Evolutionary conservation across 2,113 vertebrate genomes (phyloP), one percentile per base, ranked within the genome.

Genomic region (Coracopsis vasa): DNA sequence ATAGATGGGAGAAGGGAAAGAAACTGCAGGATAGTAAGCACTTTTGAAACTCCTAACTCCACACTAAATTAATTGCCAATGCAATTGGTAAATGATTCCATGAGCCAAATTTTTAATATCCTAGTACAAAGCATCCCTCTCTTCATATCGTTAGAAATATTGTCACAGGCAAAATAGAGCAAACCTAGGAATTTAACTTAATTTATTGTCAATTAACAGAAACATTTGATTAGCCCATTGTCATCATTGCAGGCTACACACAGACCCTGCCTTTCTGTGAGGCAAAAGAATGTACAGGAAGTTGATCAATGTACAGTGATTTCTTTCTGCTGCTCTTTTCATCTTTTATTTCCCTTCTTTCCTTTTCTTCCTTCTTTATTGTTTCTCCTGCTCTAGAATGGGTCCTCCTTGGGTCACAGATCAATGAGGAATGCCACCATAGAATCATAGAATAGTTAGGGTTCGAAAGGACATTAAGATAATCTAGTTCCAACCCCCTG

Each of bases 241-340:
- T 37, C 29, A 60, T 70, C 0, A 0, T 5, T 0, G 0, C 21
- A 81, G 37, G 44, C 25, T 61, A 23, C 4, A 2, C n/a, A 25
- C 13, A 42, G 39, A 23, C 8, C 11, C 33, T 58, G 56, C 33
- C 21, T 35, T 7, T 5, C 11, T 15, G 7, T 37, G 70, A 53
- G 35, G 29, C 27, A 80, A 48, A 45, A 66, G 14, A 13, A 77
- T 19, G 16, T 1, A 1, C 25, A 37, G 70, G 19, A 42, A 6
- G 10, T 6, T 60, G 35, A 11, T 78, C 41, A 44, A 19, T 6
- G 24, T 6, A 6, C 6, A 67, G 15, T 7, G 9, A 15, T 23
- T 80, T 50, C 37, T 67, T 78, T 50, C 41, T 62, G 20, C 27
- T 0, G 1, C 5, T 31, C 11, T 60, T 73, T 27, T 48, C 20